phyloP scores from a whole-genome alignment of 1,140 invertebrate genomes.

The Monomorium pharaonis region DNA sequence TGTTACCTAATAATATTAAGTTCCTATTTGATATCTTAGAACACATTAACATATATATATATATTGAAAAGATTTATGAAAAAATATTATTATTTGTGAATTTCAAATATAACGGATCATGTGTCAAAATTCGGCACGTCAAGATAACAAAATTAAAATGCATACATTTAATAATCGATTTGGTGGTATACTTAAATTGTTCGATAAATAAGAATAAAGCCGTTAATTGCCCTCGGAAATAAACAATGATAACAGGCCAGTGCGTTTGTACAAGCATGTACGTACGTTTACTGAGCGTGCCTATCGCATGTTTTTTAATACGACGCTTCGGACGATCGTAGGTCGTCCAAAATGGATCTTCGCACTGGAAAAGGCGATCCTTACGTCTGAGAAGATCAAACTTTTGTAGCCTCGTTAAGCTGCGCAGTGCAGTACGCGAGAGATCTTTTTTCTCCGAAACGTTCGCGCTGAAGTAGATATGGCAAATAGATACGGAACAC shows the following conservation, averaged over 20 bases:
- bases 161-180: not conserved
- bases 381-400: not conserved
- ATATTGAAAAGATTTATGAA: not conserved
- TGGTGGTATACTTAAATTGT: not conserved
- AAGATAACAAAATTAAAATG: not conserved
- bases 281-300: slow-evolving; percentile 17
- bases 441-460: not conserved
- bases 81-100: not conserved
- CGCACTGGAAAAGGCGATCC: not conserved
- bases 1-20: not conserved
- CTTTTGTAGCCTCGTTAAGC: not conserved
- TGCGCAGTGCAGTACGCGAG: not conserved
- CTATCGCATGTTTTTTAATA: slow-evolving; percentile 9
- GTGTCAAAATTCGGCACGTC: not conserved
- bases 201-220: slow-evolving; percentile 18
- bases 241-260: slow-evolving; percentile 14
- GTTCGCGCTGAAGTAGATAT: not conserved
- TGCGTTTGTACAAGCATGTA: not conserved
- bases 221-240: slow-evolving; percentile 14
- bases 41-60: not conserved
- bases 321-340: not conserved
- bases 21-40: not conserved
- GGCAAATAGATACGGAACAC: not conserved
- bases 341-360: not conserved
- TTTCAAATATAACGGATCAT: not conserved